Conservation (phyloP, 2,888 invertebrate species). For the Mimumesa dahlbomi region DNA sequence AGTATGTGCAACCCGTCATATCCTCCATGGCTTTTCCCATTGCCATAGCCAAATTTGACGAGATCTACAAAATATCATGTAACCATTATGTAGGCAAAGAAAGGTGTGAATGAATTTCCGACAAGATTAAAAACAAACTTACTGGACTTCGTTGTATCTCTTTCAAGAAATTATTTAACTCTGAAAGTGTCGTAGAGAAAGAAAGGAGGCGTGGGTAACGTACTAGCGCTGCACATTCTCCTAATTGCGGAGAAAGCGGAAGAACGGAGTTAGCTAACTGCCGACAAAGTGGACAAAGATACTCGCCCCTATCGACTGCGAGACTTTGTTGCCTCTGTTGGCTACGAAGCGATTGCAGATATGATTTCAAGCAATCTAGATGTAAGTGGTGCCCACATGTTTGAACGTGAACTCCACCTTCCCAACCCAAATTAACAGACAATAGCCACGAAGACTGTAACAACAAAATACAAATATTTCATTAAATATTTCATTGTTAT, state of each 20-base stretch:
- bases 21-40: conserved; percentile 97
- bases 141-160: conserved; percentile 86
- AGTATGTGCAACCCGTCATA: conserved; percentile 93
- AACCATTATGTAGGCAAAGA: neutral
- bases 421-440: conserved; percentile 91
- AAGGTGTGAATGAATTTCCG: neutral
- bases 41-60: conserved; percentile 90
- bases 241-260: conserved; percentile 88
- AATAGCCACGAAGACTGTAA: conserved; percentile 88
- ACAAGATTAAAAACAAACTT: conserved; percentile 68
- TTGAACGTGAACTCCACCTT: conserved; percentile 95
- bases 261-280: conserved; percentile 95
- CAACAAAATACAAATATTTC: neutral
- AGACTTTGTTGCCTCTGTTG: conserved; percentile 89
- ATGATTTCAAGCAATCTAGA: conserved; percentile 95
- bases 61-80: conserved; percentile 81
- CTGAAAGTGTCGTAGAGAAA: conserved; percentile 80
- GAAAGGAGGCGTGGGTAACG: conserved; percentile 82
- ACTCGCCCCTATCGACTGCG: conserved; percentile 91
- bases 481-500: neutral
- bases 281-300: conserved; percentile 96
- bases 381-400: conserved; percentile 99
- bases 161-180: conserved; percentile 84
- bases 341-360: conserved; percentile 91
- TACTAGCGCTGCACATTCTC: conserved; percentile 85